A percentile compares a stretch with the other conserved stretches of the same genome.
Conservation (phyloP, 2,888 invertebrate species). For the Xanthorhoe spadicearia region DNA sequence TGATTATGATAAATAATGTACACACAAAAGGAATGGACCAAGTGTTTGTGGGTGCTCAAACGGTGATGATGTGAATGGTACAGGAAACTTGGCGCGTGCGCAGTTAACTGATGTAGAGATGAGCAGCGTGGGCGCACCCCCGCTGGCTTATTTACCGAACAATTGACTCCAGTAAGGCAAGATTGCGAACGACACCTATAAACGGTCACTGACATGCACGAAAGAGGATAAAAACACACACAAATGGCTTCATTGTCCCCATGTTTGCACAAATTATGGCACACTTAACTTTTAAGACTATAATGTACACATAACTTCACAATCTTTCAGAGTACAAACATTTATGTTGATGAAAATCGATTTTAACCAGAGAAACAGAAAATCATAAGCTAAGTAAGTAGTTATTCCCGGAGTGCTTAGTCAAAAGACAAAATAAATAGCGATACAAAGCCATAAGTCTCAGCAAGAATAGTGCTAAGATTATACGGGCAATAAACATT, state of each 20-base stretch:
- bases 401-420: conserved; percentile 9
- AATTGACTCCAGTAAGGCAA: conserved; percentile 63
- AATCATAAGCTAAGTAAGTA: conserved; percentile 2
- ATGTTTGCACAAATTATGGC: conserved; percentile 23
- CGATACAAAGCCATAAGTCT: conserved; percentile 26
- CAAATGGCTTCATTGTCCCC: conserved; percentile 20
- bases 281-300: conserved; percentile 11
- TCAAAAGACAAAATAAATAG: conserved; percentile 22
- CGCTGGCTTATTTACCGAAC: conserved; percentile 67
- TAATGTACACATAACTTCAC: conserved; percentile 6
- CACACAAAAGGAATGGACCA: conserved; percentile 60
- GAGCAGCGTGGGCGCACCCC: conserved; percentile 80
- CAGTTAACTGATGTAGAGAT: conserved; percentile 77
- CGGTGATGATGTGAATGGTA: conserved; percentile 68
- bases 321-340: neutral
- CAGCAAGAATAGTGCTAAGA: conserved; percentile 44
- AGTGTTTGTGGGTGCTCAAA: conserved; percentile 66
- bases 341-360: neutral
- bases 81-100: conserved; percentile 79
- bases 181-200: conserved; percentile 48
- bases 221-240: conserved; percentile 27
- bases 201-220: conserved; percentile 40
- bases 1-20: conserved; percentile 57
- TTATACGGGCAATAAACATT: conserved; percentile 61
- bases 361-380: conserved; percentile 9